Evolutionary conservation across 2,113 vertebrate species (phyloP).

Genomic region (Hyperoodon ampullatus): DNA sequence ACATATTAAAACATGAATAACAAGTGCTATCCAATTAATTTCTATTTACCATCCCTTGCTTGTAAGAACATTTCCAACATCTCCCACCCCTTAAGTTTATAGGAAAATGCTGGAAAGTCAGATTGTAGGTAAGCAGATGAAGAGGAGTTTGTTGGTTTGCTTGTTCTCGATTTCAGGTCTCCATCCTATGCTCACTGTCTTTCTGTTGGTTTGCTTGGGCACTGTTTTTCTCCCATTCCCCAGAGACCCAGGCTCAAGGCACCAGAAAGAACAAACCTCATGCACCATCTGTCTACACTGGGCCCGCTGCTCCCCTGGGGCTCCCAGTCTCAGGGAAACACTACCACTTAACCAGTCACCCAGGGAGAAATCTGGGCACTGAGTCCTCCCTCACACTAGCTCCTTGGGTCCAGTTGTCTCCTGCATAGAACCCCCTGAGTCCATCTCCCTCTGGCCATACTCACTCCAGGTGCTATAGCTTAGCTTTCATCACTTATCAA

Average conservation of each 20-base stretch:
- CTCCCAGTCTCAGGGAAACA: neutral
- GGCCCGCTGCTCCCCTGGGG: neutral
- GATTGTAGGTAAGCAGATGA: neutral
- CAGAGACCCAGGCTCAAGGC: neutral
- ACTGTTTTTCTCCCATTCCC: conserved; percentile 20
- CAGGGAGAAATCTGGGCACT: neutral
- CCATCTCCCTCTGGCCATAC: neutral
- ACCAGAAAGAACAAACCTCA: neutral
- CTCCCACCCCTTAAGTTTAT: neutral
- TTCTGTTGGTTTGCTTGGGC: neutral
- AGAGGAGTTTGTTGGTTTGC: neutral
- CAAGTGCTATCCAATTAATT: conserved; percentile 40
- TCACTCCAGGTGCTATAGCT: neutral
- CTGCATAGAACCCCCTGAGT: neutral
- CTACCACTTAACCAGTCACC: neutral
- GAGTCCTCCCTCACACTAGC: neutral
- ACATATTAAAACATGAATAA: conserved; percentile 30
- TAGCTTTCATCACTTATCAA: neutral
- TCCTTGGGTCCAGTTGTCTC: neutral
- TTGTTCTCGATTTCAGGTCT: neutral
- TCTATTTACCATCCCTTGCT: conserved; percentile 51
- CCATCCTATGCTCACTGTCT: neutral
- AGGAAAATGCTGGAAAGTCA: neutral
- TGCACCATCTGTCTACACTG: neutral
- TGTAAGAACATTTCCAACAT: neutral